These are phyloP conservation scores for Notamacropus eugenii DNA, from an alignment of 2,797 vertebrate genomes.

Conservation along the genomic window DNA sequence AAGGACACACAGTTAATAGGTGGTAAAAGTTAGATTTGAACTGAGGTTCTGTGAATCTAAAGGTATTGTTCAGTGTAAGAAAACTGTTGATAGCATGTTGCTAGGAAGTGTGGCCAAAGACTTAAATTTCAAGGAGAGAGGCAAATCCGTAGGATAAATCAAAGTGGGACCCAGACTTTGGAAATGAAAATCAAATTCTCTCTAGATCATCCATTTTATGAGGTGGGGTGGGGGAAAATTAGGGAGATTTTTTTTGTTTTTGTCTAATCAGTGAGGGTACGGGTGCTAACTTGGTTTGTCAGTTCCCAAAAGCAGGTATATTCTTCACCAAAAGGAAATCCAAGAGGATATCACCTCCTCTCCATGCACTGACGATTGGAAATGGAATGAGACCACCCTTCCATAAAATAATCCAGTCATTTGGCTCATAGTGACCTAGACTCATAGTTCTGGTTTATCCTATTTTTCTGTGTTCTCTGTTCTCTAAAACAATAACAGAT, in stretches of 20 bases:
- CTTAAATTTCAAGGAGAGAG: not conserved
- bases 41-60: not conserved
- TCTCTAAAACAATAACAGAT: not conserved
- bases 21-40: not conserved
- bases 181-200: not conserved
- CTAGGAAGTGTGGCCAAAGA: not conserved
- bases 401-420: not conserved
- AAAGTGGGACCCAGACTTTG: not conserved
- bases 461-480: not conserved
- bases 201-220: not conserved
- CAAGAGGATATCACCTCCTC: not conserved
- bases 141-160: not conserved
- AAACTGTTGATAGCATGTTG: not conserved
- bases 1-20: not conserved
- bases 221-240: too few species aligned
- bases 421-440: not conserved
- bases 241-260: not conserved
- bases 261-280: not conserved
- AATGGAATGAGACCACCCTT: not conserved
- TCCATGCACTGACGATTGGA: not conserved
- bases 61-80: not conserved
- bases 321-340: not conserved
- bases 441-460: not conserved
- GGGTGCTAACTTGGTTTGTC: not conserved
- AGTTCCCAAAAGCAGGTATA: not conserved